Base-by-base conservation (phyloP, 2,797 vertebrate genomes). In the Chelon labrosus region DNA sequence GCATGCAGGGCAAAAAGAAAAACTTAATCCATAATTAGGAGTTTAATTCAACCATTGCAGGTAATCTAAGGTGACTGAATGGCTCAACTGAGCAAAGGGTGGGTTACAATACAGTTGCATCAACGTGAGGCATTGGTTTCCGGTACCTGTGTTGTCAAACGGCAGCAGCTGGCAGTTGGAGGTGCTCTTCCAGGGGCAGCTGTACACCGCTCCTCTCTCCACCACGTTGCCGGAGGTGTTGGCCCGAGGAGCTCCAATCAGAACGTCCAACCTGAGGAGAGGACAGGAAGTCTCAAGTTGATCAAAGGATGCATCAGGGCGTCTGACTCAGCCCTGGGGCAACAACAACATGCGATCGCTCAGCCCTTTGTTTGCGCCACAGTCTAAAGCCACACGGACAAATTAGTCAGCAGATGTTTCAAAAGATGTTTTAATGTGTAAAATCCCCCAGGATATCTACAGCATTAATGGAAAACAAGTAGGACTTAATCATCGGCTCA, bases 121-220 rank as follows among this genome's bases (percentile, higher is more conserved):
- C 16, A 51, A 44, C 7, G 27, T 2, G 12, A 31, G 17, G 0
- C 13, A 52, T 4, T 4, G 22, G 41, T 20, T 56, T 53, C 11
- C 8, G 42, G 79, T 85, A 95, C 94, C 95, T 62, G 88, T 70
- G 73, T 7, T 77, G 76, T 95, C 95, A 14, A 95, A 95, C 25
- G 52, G 49, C 37, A 95, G 77, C 85, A 92, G 77, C 47, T 84
- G 83, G 62, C 95, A 95, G 55, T 16, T 0, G 0, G 73, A 16
- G 0, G 66, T 10, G 8, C 11, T 31, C 0, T 11, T 66, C 94
- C 94, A 95, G 17, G 94, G 93, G 25, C 95, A 95, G 71, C 81
- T 93, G 88, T 86, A 95, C 25, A 95, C 95, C 0, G 93, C 94
- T 0, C 95, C 95, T 25, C 94, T 73, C 89, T 95, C 95, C 77